A percentile compares a stretch with the other conserved stretches of the same genome.
These are phyloP conservation scores for Heliconius charithonia DNA, from an alignment of 2,888 invertebrate genomes.

Conservation along the genomic window DNA sequence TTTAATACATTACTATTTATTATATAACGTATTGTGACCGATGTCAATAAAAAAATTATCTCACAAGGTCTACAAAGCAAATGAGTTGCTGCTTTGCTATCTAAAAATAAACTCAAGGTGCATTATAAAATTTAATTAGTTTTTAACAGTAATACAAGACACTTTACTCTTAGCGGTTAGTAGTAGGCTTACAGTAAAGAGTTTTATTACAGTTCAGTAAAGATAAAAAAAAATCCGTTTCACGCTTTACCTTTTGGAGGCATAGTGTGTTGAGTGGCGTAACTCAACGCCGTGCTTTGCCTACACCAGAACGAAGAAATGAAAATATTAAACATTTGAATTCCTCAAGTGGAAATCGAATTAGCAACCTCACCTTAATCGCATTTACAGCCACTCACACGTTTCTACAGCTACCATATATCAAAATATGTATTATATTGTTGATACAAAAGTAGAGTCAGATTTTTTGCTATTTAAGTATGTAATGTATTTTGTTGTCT, in stretches of 20 bases:
- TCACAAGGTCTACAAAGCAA: slow-evolving; percentile 37
- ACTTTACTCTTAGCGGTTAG: not conserved
- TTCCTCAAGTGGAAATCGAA: too few species aligned
- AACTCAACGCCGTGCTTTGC: too few species aligned
- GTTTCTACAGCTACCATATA: too few species aligned
- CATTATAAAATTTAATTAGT: slow-evolving; percentile 12
- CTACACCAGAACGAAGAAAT: too few species aligned
- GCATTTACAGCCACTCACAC: too few species aligned
- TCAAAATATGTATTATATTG: too few species aligned
- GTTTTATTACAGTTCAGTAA: not conserved
- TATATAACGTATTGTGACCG: slow-evolving; percentile 35
- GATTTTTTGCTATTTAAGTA: slow-evolving; percentile 18
- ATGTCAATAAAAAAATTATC: slow-evolving; percentile 39
- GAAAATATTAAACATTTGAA: too few species aligned
- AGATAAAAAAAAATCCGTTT: too few species aligned
- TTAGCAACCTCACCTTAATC: too few species aligned
- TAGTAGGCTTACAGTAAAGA: not conserved
- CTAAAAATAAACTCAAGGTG: slow-evolving; percentile 31
- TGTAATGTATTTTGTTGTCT: slow-evolving; percentile 33
- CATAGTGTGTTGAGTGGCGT: too few species aligned
- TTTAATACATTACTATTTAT: slow-evolving; percentile 35
- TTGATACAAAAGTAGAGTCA: not conserved
- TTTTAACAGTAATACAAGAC: slow-evolving; percentile 2
- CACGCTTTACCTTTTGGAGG: too few species aligned
- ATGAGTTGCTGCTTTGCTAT: slow-evolving; percentile 24